Base-by-base conservation (phyloP, 2,797 vertebrate species). In the Lepidocolaptes lacrymiger region DNA sequence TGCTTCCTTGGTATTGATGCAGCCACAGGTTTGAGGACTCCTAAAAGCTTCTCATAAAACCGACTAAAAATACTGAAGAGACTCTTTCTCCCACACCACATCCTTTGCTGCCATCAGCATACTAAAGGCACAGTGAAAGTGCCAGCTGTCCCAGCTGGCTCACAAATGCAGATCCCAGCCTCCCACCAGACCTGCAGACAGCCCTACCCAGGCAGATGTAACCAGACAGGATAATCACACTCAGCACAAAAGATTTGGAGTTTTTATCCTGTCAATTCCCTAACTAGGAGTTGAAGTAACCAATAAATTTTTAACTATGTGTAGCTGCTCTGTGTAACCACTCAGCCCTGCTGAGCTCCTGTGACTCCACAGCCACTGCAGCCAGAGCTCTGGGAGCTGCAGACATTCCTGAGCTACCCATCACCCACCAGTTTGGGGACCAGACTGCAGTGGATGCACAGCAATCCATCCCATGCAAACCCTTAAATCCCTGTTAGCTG, bases 401-500 rank as follows among this genome's bases (percentile, higher is more conserved):
- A 52, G 24, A 28, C 14, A 5, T 7, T 27, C 26, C 46, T 41
- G 15, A 56, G 59, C 32, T 58, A 51, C 20, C 28, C 24, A 14
- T 9, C 32, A 12, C 4, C 67, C 26, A 26, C 61, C 24, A 27
- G n/a, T 21, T 4, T 0, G 7, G 21, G n/a, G 8, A 48, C 54
- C 54, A 67, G 7, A 36, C 34, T 67, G 63, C 74, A 59, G 7
- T 13, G 41, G 27, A 36, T 8, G 8, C 44, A 39, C 2, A 41
- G 21, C 14, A 76, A 28, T 5, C 27, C 16, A 67, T 12, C n/a
- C 64, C 48, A 80, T 4, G 69, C 64, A 88, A 36, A 75, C 7
- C 8, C 4, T n/a, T 34, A 30, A 19, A 34, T 41, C 54, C 0
- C 0, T 17, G 32, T 39, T 23, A 48, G 36, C 34, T 61, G 28